Conservation (phyloP, 1,140 invertebrate species). For the Neodiprion pinetum region DNA sequence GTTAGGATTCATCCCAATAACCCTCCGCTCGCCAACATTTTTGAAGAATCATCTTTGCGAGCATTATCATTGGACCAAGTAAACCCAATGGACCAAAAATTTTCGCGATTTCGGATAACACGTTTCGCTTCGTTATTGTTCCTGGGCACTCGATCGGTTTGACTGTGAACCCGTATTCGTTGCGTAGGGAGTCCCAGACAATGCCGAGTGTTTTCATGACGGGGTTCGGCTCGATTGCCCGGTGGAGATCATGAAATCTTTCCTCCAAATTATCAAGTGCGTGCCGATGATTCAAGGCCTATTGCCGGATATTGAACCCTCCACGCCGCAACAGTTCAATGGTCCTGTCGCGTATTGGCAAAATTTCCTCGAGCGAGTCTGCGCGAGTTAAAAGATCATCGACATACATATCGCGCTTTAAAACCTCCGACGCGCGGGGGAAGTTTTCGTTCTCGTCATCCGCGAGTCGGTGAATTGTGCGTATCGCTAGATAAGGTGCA, state of each 20-base stretch:
- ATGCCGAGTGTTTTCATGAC: too few species aligned
- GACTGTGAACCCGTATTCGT: slow-evolving; percentile 9
- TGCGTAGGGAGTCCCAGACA: background rate
- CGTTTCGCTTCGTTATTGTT: background rate
- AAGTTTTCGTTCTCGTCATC: slow-evolving; percentile 32
- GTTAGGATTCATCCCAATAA: slow-evolving; percentile 42
- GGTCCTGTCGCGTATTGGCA: slow-evolving; percentile 31
- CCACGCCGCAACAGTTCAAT: slow-evolving; percentile 33
- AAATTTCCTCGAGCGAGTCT: slow-evolving; percentile 39
- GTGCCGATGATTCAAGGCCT: slow-evolving; percentile 38
- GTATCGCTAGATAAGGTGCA: slow-evolving; percentile 40
- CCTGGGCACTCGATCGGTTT: background rate
- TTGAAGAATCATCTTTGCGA: slow-evolving; percentile 44
- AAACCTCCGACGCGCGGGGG: slow-evolving; percentile 33
- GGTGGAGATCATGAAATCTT: background rate
- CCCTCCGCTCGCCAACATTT: slow-evolving; percentile 33
- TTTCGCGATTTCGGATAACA: background rate
- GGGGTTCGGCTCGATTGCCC: too few species aligned
- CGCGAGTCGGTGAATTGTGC: slow-evolving; percentile 40
- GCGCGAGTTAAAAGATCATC: slow-evolving; percentile 57
- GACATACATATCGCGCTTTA: slow-evolving; percentile 51
- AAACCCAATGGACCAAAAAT: slow-evolving; percentile 17
- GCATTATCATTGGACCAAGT: slow-evolving; percentile 39
- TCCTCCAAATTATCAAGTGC: slow-evolving; percentile 30
- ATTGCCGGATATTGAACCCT: slow-evolving; percentile 42